Evolutionary conservation across 1,140 invertebrate species (phyloP).

Genomic region (Caenorhabditis briggsae): DNA sequence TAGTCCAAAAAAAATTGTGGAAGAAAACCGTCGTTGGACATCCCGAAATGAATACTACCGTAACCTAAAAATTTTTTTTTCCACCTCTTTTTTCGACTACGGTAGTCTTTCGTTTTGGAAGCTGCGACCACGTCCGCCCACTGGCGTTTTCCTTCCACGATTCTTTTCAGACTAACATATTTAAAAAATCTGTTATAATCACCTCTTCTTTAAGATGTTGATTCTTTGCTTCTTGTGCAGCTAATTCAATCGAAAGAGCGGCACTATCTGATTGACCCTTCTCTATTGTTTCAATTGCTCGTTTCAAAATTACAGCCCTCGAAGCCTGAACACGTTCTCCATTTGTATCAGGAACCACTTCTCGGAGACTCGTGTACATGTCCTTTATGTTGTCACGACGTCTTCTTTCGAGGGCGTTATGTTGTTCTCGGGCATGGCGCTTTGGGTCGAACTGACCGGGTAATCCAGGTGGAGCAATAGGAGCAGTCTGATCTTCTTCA

Average conservation of each 20-base stretch:
- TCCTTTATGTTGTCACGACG: slow-evolving; percentile 73
- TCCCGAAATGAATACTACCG: too few relatives aligned
- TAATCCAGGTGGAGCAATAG: not conserved
- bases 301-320: slow-evolving; percentile 95
- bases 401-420: slow-evolving; percentile 71
- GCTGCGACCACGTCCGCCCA: too few relatives aligned
- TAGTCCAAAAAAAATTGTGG: too few relatives aligned
- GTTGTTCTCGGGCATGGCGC: slow-evolving; percentile 68
- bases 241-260: slow-evolving; percentile 14
- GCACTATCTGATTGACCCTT: slow-evolving; percentile 44
- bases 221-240: slow-evolving; percentile 60
- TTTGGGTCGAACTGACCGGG: slow-evolving; percentile 59
- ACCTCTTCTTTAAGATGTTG: slow-evolving; percentile 38
- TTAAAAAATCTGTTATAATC: too few relatives aligned
- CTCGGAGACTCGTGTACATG: slow-evolving; percentile 67
- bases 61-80: too few relatives aligned
- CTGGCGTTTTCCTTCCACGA: too few relatives aligned
- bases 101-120: too few relatives aligned
- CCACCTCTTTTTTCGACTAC: too few relatives aligned
- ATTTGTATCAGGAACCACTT: slow-evolving; percentile 66
- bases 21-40: too few relatives aligned
- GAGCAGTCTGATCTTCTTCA: not conserved
- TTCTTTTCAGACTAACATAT: too few relatives aligned
- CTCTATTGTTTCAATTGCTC: slow-evolving; percentile 86
- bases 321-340: slow-evolving; percentile 84